phyloP scores from a whole-genome alignment of 2,888 invertebrate species.

The Sarcophaga subvicina region DNA sequence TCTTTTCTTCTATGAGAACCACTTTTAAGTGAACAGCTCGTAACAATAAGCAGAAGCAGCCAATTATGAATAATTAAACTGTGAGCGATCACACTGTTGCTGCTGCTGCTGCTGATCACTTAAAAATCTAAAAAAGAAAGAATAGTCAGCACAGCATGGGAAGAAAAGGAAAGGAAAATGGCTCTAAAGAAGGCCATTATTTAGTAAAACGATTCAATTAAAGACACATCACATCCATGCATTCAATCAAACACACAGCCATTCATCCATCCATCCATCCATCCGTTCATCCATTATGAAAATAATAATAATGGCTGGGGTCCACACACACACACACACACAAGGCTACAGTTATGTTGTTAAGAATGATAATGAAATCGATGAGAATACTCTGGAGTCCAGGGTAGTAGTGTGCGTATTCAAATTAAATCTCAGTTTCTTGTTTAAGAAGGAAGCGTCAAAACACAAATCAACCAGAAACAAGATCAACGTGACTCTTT shows the following conservation, averaged over 20 bases:
- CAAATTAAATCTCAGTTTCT: slow-evolving; percentile 1
- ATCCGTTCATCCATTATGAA: too few relatives aligned
- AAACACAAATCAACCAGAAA: slow-evolving; percentile 72
- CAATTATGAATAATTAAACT: slow-evolving; percentile 77
- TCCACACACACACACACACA: too few relatives aligned
- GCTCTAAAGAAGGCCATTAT: slow-evolving; percentile 32
- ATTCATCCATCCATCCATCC: too few relatives aligned
- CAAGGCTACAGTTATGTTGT: too few relatives aligned
- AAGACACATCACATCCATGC: slow-evolving; percentile 62
- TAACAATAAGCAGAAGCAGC: slow-evolving; percentile 68
- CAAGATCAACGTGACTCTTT: slow-evolving; percentile 51
- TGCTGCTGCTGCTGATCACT: slow-evolving; percentile 49
- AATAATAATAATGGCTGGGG: slow-evolving; percentile 54
- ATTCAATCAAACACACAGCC: slow-evolving; percentile 22
- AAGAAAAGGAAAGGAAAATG: too few relatives aligned
- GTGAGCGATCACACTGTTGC: slow-evolving; percentile 44
- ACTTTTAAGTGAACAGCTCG: slow-evolving; percentile 52
- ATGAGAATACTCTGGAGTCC: not conserved
- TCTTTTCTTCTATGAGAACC: slow-evolving; percentile 47
- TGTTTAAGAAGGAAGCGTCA: slow-evolving; percentile 70
- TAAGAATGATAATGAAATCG: too few relatives aligned
- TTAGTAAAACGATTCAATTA: slow-evolving; percentile 77
- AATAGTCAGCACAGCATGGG: too few relatives aligned
- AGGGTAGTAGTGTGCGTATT: not conserved
- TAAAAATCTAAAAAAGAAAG: slow-evolving; percentile 45